Conservation (phyloP, 2,797 vertebrate genomes). For the Zalophus californianus region DNA sequence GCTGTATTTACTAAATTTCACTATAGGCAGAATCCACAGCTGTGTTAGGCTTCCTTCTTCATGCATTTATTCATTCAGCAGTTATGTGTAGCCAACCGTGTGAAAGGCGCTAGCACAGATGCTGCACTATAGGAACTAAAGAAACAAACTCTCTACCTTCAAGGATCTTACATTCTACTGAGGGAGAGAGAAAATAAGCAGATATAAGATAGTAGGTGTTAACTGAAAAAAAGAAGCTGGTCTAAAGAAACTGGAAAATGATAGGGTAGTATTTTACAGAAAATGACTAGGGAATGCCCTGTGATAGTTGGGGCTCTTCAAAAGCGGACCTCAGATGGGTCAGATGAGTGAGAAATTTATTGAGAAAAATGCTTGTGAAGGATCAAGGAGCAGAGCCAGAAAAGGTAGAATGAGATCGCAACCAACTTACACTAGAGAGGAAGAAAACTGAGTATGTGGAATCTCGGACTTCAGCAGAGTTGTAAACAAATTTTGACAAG, state of each 20-base stretch:
- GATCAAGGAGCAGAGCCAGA: background rate
- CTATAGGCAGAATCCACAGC: background rate
- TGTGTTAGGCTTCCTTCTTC: too few species aligned
- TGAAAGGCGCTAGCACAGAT: background rate
- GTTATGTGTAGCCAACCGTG: background rate
- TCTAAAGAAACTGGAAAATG: background rate
- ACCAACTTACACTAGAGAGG: background rate
- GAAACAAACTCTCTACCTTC: background rate
- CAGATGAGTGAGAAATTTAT: background rate
- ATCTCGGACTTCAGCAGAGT: background rate
- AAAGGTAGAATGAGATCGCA: background rate
- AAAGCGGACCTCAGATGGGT: background rate
- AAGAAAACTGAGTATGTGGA: background rate
- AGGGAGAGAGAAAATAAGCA: background rate
- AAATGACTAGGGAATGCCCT: background rate
- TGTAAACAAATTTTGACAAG: background rate
- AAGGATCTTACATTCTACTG: background rate
- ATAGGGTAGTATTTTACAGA: background rate
- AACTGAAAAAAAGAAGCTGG: background rate
- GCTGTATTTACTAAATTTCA: background rate
- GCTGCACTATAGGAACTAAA: background rate
- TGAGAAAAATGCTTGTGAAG: background rate
- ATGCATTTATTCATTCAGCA: background rate
- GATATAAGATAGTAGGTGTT: background rate
- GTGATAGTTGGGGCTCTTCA: background rate